Evolutionary conservation across 2,113 vertebrate genomes (phyloP).

Genomic region (Podocnemis expansa): DNA sequence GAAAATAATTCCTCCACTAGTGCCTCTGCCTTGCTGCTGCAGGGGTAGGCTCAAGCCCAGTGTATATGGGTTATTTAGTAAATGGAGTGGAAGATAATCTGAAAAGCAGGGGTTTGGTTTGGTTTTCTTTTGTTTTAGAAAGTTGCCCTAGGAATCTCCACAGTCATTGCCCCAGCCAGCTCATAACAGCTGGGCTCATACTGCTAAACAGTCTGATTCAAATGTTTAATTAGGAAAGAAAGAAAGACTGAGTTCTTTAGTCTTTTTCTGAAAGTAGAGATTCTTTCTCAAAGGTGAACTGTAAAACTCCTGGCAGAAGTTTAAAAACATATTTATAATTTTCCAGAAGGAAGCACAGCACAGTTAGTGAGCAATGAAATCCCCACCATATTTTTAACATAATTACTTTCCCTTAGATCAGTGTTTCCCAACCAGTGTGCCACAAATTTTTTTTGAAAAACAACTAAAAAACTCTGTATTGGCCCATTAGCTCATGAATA

Average conservation of each 20-base stretch:
- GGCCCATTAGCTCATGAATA: too few species aligned
- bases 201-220: slow-evolving; percentile 19
- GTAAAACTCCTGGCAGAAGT: background rate
- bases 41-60: background rate
- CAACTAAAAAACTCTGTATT: too few species aligned
- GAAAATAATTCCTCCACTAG: background rate
- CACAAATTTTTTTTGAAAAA: too few species aligned
- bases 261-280: background rate
- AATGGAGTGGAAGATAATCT: background rate
- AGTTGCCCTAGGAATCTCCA: background rate
- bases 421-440: too few species aligned
- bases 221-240: slow-evolving; percentile 1
- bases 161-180: background rate
- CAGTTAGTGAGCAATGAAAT: background rate
- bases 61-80: background rate
- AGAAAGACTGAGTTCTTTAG: background rate
- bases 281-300: background rate
- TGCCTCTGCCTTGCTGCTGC: background rate
- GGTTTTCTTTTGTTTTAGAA: background rate
- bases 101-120: too few species aligned
- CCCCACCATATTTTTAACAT: background rate
- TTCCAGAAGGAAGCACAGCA: background rate
- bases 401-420: background rate
- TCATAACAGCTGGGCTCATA: background rate
- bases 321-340: background rate